Percentiles rank a stretch among this genome's conserved stretches.
These are phyloP conservation scores for Aegotheles bennettii DNA, from an alignment of 2,113 vertebrate genomes.

Conservation along the genomic window DNA sequence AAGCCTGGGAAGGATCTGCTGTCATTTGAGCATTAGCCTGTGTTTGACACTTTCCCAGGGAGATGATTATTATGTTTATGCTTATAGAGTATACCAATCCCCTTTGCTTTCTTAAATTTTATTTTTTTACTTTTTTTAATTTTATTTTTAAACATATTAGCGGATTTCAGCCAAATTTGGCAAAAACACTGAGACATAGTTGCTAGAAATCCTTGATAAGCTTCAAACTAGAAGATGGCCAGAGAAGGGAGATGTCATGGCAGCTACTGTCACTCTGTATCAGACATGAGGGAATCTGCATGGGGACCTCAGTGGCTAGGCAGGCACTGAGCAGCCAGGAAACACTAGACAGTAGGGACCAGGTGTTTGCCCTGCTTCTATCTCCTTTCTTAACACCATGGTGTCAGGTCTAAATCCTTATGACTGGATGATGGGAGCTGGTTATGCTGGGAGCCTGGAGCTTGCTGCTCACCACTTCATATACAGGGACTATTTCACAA, in stretches of 20 bases:
- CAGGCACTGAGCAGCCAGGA: not conserved
- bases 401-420: not conserved
- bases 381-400: not conserved
- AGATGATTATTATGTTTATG: not conserved
- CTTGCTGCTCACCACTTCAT: not conserved
- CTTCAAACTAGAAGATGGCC: not conserved
- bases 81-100: not conserved
- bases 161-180: not conserved
- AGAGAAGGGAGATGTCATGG: not conserved
- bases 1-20: not conserved
- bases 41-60: not conserved
- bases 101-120: not conserved
- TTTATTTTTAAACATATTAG: not conserved
- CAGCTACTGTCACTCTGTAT: not conserved
- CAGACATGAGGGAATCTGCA: not conserved
- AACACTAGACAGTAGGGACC: too few species aligned
- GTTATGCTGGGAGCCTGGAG: not conserved
- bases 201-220: not conserved
- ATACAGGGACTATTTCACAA: not conserved
- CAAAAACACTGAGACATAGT: not conserved
- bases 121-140: not conserved
- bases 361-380: not conserved
- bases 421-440: not conserved
- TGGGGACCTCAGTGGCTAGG: not conserved
- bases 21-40: not conserved